Evolutionary conservation across 1,140 invertebrate genomes (phyloP), one percentile per base, ranked within the genome.

Genomic region (Zaprionus gabonicus): DNA sequence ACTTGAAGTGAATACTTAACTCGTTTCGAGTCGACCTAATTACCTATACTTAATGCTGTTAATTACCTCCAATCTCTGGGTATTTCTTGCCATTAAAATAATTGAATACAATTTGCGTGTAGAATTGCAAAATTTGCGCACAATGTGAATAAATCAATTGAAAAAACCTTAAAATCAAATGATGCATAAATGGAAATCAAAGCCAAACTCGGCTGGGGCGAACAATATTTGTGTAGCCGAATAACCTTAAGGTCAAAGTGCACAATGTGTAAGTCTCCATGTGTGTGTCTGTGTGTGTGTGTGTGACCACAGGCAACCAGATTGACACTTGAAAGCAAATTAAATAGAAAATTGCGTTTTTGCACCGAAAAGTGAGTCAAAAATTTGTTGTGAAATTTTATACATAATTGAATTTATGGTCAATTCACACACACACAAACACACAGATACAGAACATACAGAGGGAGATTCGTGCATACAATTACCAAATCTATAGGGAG

Each of bases 321-420:
- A 67, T 88, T 76, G 82, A 78, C 88, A 86, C 84, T 91, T 81
- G 77, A 84, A 90, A 83, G 85, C 83, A 91, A 91, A 91, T 86
- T 90, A 85, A 90, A 91, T 88, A 90, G 90, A 91, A 91, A 91
- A 90, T 88, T 86, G 84, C 75, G 77, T 86, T 82, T 86, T 82
- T 71, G 36, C 31, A 34, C 20, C 58, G 55, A 74, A 91, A 91
- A 78, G 70, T 79, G 76, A 84, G 71, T 62, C 70, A 67, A 75
- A 78, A 86, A 81, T 84, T 77, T 70, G 79, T 91, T 86, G 78
- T 81, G 90, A 91, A 91, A 91, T 91, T 91, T 90, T 91, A 91
- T 91, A 91, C 90, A 82, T 91, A 91, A 91, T 91, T 91, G 90
- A 91, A 91, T 91, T 91, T 91, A 78, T 87, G 90, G 84, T 90